A percentile compares a stretch with the other conserved stretches of the same genome.
Conservation (phyloP, 2,888 invertebrate species). For the Tiphia femorata region DNA sequence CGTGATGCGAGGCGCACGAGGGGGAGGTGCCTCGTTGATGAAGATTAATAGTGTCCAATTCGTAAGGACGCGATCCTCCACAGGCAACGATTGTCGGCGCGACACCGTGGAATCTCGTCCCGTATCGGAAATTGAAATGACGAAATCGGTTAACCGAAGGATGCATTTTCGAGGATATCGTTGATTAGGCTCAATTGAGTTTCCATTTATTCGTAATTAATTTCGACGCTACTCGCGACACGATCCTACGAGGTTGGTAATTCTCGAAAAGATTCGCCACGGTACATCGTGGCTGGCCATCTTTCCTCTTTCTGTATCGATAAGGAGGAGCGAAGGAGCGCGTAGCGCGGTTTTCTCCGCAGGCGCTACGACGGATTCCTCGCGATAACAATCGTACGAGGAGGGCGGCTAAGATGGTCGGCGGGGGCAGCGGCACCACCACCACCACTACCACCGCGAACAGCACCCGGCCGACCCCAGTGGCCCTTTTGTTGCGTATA, state of each 20-base stretch:
- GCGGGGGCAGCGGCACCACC: no score
- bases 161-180: no score
- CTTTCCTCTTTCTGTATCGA: no score
- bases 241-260: no score
- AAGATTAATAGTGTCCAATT: slow-evolving; percentile 45
- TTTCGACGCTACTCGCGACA: no score
- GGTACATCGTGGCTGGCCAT: no score
- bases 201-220: no score
- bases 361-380: slow-evolving; percentile 43
- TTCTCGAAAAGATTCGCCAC: no score
- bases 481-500: slow-evolving; percentile 59
- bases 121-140: slow-evolving; percentile 16
- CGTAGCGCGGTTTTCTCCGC: slow-evolving; percentile 21
- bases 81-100: slow-evolving; percentile 36
- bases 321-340: slow-evolving; percentile 10
- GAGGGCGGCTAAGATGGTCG: no score
- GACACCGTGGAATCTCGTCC: slow-evolving; percentile 31
- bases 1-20: slow-evolving; percentile 11
- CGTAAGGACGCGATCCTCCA: slow-evolving; percentile 30
- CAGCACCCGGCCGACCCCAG: slow-evolving; percentile 24
- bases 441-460: no score
- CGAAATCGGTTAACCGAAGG: slow-evolving; percentile 10
- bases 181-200: no score
- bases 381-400: slow-evolving; percentile 59
- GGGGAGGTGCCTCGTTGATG: slow-evolving; percentile 30